A percentile compares a stretch with the other conserved stretches of the same genome.
These are phyloP conservation scores for Oryzias curvinotus DNA, from an alignment of 2,113 vertebrate genomes.

Conservation along the genomic window DNA sequence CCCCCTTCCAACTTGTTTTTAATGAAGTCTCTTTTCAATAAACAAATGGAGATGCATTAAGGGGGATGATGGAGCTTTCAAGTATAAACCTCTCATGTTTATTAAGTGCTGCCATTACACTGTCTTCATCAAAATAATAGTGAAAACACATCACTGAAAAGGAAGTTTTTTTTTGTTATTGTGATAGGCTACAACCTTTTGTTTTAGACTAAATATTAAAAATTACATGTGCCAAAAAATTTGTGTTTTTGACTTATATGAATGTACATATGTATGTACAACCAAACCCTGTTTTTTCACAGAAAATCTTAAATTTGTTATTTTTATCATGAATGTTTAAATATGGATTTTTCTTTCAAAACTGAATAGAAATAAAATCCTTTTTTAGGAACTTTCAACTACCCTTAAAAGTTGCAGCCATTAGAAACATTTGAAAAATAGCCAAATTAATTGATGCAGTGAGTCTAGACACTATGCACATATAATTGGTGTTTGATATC, in stretches of 20 bases:
- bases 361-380: no score
- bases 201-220: no score
- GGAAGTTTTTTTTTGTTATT: background rate
- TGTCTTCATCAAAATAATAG: conserved; percentile 56
- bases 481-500: conserved; percentile 79
- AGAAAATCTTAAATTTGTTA: no score
- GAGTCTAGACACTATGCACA: conserved; percentile 43
- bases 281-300: no score
- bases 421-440: conserved; percentile 45
- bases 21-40: conserved; percentile 74
- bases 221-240: no score
- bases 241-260: background rate
- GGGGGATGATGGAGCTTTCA: conserved; percentile 74
- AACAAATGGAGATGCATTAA: conserved; percentile 76
- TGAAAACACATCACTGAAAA: conserved; percentile 36
- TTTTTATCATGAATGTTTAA: no score
- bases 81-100: conserved; percentile 73
- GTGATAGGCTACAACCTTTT: no score
- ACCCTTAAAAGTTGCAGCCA: background rate
- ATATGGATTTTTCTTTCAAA: no score
- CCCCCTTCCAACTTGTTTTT: conserved; percentile 67
- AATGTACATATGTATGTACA: background rate
- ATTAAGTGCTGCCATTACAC: conserved; percentile 75
- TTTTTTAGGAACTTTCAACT: background rate
- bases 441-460: conserved; percentile 39